Evolutionary conservation across 2,113 vertebrate genomes (phyloP), one percentile per base, ranked within the genome.

Genomic region (Calidris pugnax): DNA sequence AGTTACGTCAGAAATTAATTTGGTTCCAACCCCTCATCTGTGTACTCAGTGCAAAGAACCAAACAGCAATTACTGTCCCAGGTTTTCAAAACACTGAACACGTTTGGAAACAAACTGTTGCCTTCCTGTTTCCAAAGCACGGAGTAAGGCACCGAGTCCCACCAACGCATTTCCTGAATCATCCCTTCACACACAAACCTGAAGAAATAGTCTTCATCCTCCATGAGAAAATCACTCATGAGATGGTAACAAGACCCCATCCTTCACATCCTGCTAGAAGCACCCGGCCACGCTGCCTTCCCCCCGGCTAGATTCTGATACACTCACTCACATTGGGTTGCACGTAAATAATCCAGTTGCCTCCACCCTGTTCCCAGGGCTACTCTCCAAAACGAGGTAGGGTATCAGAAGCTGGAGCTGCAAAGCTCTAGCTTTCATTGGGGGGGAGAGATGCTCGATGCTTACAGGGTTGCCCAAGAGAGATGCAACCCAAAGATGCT

Each of bases 351-450:
- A 56, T 82, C 89, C 92, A 89, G 79, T 93, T 96, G 68, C 47
- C 64, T 87, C 76, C 63, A 47, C 62, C 84, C 83, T 43, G 37
- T 43, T 75, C 39, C 48, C 87, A 92, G 79, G 74, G 75, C 56
- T 87, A 35, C 74, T 91, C 87, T 89, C 89, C 87, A 85, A 89
- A 90, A 74, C 2, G 28, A 95, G 95, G 86, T 82, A 97, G 86
- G 88, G 89, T 94, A 87, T 96, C 92, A 95, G 96, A 91, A 95
- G 63, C 50, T 37, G 24, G 87, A 95, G 78, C 78, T 89, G 75
- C 72, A 77, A 93, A 87, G 81, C 75, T 90, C 24, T 59, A 60
- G 93, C 57, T 84, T 75, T 95, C 88, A 35, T 2, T 6, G 12
- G 28, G 35, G 67, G 80, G 53, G 53, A 85, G 45, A 92, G 93